These are phyloP conservation scores for Sarcophaga rosellei DNA, from an alignment of 2,888 invertebrate species.

Conservation along the genomic window DNA sequence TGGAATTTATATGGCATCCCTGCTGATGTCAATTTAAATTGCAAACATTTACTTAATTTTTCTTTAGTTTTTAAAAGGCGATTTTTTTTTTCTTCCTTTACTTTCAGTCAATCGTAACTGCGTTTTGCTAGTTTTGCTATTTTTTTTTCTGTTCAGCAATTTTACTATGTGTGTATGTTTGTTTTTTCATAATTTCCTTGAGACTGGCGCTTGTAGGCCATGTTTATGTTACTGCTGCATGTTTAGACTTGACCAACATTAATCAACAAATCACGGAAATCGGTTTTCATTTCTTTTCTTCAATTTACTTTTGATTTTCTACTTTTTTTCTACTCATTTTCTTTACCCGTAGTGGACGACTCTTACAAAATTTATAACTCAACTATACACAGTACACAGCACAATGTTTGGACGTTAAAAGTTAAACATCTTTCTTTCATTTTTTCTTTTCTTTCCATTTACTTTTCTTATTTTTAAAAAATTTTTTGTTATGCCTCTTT, in stretches of 20 bases:
- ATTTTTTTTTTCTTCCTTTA: background rate
- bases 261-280: constrained; percentile 71
- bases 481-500: background rate
- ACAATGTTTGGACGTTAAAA: constrained; percentile 66
- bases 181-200: constrained; percentile 62
- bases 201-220: constrained; percentile 65
- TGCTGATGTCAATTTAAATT: constrained; percentile 53
- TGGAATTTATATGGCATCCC: background rate
- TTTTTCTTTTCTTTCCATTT: constrained; percentile 26
- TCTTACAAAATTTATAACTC: constrained; percentile 62
- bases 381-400: constrained; percentile 11
- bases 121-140: background rate
- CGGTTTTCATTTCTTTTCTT: constrained; percentile 61
- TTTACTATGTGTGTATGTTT: background rate
- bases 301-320: background rate
- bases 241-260: constrained; percentile 69
- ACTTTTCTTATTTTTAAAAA: constrained; percentile 13
- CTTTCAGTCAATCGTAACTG: too few relatives aligned
- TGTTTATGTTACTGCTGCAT: constrained; percentile 58
- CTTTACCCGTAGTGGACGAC: constrained; percentile 36
- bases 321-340: background rate
- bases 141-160: background rate
- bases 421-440: constrained; percentile 56
- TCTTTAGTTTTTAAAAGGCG: constrained; percentile 19
- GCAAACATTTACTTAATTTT: constrained; percentile 58